Base-by-base conservation (phyloP, 2,888 invertebrate species). In the Cheilosia vernalis region DNA sequence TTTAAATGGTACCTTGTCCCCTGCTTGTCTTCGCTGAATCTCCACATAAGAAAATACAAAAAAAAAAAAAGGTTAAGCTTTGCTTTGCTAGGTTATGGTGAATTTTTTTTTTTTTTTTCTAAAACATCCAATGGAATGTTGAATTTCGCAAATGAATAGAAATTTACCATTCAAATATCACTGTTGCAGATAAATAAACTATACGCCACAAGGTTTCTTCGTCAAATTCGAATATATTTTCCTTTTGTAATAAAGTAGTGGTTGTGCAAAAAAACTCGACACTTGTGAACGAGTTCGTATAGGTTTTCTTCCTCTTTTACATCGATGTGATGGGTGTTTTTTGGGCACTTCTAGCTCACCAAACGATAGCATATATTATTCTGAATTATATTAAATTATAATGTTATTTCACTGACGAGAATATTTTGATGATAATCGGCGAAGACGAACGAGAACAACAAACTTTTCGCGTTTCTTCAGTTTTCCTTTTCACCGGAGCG, bases 361-460 rank as follows among this genome's bases (percentile, higher is more conserved):
- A 24, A 21, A 51, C 49, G 72, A 61, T 61, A 40, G 51, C 60
- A 72, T 72, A 51, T 53, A 72, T 61, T 72, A 13, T 17, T 58
- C 55, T 33, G 10, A 13, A 3, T 37, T 13, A 37, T 13, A 19
- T 7, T 21, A 69, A 10, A 19, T 47, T 3, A 47, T 3, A 47
- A 47, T 37, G 4, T 13, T 13, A 37, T 37, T 37, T 37, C 4
- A 37, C 13, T 37, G 13, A 0, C 10, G 13, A 13, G 4, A 37
- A 37, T 37, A 37, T 13, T 37, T 37, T 13, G 13, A 4, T 10
- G 37, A 37, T 37, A 37, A 13, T 37, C 13, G 10, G 13, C 37
- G 9, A 30, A 30, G 30, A 30, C 37, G 37, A 10, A 37, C 37
- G 37, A 13, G 37, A 13, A 10, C 10, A 37, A 37, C 37, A 37